Evolutionary conservation across 2,113 vertebrate genomes (phyloP), one percentile per base, ranked within the genome.

Genomic region (Rhynchomys soricoides): DNA sequence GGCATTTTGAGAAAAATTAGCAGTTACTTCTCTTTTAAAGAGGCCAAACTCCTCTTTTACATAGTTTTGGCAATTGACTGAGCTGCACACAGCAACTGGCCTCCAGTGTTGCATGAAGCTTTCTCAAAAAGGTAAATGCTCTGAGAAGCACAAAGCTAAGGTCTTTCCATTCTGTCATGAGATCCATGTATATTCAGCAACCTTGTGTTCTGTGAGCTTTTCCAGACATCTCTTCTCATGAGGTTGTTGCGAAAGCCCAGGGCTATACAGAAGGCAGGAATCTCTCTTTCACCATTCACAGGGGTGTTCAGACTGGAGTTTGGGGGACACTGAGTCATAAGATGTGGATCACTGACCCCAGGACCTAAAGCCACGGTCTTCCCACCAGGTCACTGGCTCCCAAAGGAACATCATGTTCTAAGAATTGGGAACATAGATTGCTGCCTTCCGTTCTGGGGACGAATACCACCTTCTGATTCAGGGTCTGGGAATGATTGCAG

Each of bases 81-180:
- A 70, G 87, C 16, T 0, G 17, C 29, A 87, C 78, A 92, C 16
- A 89, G 94, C 48, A 70, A 95, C 86, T 89, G 83, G 96, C 79
- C 74, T 95, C 3, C 74, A 90, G 81, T 52, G 85, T 50, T 64
- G 21, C 24, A 31, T 48, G 43, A 88, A 62, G 83, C 70, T 85
- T 96, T 88, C 77, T 94, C 71, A 97, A 92, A 95, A 70, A 88
- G n/a, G 31, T 43, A 88, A 48, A 79, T 90, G 86, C 15, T 75
- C 66, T 66, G n/a, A 95, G 79, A 93, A 89, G 93, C 93, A 90
- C 77, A 62, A 74, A 95, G 92, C 62, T 52, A 81, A 74, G 45
- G 40, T 83, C 29, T 50, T 89, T 79, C 37, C 26, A 90, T 95
- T 92, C 64, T 7, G 55, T 55, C 77, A 85, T 83, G 79, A 85